phyloP scores from a whole-genome alignment of 1,140 invertebrate species.

The Cotesia glomerata region DNA sequence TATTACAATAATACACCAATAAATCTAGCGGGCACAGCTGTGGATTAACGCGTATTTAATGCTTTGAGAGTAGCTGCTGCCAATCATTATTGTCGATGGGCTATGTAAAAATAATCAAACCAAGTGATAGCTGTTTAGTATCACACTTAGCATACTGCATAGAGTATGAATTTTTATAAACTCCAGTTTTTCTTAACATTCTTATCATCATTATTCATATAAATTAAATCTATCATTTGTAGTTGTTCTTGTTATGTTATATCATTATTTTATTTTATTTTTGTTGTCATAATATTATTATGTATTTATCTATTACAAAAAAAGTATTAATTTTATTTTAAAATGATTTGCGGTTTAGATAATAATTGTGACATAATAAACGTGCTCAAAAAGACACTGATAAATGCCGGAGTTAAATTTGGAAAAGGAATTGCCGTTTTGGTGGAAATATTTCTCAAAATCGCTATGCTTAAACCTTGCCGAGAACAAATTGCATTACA shows the following conservation, averaged over 20 bases:
- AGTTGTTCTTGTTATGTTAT: neutral
- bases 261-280: neutral
- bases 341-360: conserved; percentile 40
- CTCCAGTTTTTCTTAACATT: neutral
- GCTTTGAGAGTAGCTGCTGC: too few species aligned
- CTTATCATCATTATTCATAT: too few species aligned
- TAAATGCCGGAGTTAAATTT: conserved; percentile 46
- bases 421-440: conserved; percentile 53
- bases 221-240: neutral
- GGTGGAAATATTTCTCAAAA: conserved; percentile 52
- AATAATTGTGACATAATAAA: conserved; percentile 44
- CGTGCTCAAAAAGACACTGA: conserved; percentile 47
- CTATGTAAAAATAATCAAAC: too few species aligned
- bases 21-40: too few species aligned
- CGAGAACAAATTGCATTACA: conserved; percentile 53
- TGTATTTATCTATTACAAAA: neutral
- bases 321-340: neutral
- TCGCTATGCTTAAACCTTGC: conserved; percentile 54
- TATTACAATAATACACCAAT: too few species aligned
- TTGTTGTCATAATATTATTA: neutral
- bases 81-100: too few species aligned
- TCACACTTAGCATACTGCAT: too few species aligned
- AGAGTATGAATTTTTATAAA: neutral
- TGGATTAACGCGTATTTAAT: too few species aligned
- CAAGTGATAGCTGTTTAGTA: too few species aligned